Base-by-base conservation (phyloP, 2,888 invertebrate species). In the Nemotelus pantherinus region DNA sequence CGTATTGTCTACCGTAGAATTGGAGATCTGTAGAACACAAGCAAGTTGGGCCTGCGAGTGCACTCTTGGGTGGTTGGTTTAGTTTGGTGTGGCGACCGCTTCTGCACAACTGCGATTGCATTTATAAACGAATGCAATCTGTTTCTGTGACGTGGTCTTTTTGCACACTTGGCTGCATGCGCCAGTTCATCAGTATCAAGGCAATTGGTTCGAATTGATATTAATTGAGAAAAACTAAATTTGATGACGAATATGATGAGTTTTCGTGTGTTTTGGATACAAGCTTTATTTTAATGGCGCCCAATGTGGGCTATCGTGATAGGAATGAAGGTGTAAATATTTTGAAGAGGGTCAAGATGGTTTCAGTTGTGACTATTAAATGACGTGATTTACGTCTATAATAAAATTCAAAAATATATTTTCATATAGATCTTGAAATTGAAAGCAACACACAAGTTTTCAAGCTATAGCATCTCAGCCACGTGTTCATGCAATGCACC, bases 161-260 rank as follows among this genome's bases (percentile, higher is more conserved):
- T 70, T 70, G 55, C 44, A 55, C 50, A 70, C 70, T 70, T 70
- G 70, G 55, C 43, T 70, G 55, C 70, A 70, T 70, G 53, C 55
- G 70, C 55, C 70, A 70, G 70, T 70, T 70, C 70, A 70, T 70
- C 70, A 70, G 55, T 70, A 70, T 70, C 70, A 55, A 70, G 70
- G 70, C 70, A 53, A 70, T 70, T 55, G 55, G 70, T 70, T 70
- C 70, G 70, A 70, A 70, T 70, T 70, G 39, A 55, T 55, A 70
- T 70, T 70, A 70, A 70, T 70, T 70, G 53, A 70, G 70, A 55
- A 65, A 70, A 43, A 55, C 44, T 65, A n/a, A 65, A n/a, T 47
- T 65, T 65, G 6, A 7, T 25, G 25, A 25, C 25, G 25, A 25
- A 25, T 25, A 25, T 25, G 25, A 25, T 25, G 25, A 25, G 25